phyloP scores from a whole-genome alignment of 2,888 invertebrate species.

The Cenopis cana region DNA sequence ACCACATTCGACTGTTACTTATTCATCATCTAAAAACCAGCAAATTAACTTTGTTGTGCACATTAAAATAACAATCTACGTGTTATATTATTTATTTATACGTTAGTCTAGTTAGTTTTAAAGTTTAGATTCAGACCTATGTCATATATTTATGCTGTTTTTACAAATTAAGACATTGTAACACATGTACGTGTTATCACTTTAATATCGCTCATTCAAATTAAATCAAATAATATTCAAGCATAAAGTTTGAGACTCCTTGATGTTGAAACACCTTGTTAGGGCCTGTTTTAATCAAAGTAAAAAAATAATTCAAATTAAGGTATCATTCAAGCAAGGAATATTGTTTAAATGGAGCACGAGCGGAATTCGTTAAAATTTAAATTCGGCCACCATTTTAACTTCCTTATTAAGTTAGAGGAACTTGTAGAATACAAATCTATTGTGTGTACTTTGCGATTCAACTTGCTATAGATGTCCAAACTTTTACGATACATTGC shows the following conservation, averaged over 20 bases:
- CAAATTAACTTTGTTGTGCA: too few species aligned
- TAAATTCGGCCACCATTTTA: conserved; percentile 64
- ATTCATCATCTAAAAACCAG: too few species aligned
- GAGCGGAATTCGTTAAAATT: conserved; percentile 67
- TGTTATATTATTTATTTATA: too few species aligned
- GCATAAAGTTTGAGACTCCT: conserved; percentile 39
- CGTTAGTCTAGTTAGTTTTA: too few species aligned
- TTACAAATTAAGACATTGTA: too few species aligned
- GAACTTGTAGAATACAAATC: conserved; percentile 54
- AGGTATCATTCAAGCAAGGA: conserved; percentile 78
- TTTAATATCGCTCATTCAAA: too few species aligned
- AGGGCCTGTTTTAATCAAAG: conserved; percentile 17
- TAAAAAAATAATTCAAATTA: conserved; percentile 74
- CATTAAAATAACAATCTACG: too few species aligned
- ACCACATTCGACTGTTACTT: too few species aligned
- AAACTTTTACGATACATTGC: conserved; percentile 45
- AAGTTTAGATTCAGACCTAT: too few species aligned
- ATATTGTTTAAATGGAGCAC: conserved; percentile 71
- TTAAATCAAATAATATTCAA: neutral
- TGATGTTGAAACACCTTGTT: conserved; percentile 4
- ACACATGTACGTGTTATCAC: too few species aligned
- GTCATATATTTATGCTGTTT: too few species aligned
- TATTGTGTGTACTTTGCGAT: conserved; percentile 55
- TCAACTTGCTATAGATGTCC: conserved; percentile 45
- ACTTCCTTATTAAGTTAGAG: conserved; percentile 61